Evolutionary conservation across 1,140 invertebrate genomes (phyloP), one percentile per base, ranked within the genome.

Genomic region (Drosophila tani): DNA sequence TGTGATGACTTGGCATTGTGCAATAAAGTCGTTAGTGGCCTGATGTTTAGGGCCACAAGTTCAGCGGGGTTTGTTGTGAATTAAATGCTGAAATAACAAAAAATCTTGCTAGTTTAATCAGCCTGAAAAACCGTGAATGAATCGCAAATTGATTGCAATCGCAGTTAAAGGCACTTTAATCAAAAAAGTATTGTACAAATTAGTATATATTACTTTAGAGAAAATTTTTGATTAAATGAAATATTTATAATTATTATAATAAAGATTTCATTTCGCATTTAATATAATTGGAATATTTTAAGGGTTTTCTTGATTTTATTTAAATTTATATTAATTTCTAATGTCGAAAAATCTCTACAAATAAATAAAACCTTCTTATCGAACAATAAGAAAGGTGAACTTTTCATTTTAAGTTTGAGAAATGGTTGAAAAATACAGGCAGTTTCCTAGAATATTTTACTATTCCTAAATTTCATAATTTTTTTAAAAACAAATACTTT

Each of bases 1-100:
- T 68, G 49, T 84, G 81, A 84, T 84, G 81, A 83, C 77, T 71
- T 3, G 53, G 40, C 76, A 70, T 49, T 75, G 64, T 56, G 53
- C 53, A 56, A 56, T 78, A 68, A 17, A 67, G 60, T 35, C 21
- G 63, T 68, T 32, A 32, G 46, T 43, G 49, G 56, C 29, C n/a
- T 35, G 38, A 21, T 21, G 27, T 21, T 56, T 56, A 56, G 53
- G 53, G 35, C 19, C 53, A 56, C 53, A 43, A 32, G 56, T 32
- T 24, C n/a, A 38, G 29, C 19, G 53, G 19, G 32, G 53, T 24
- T 56, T 24, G 14, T 24, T 11, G 53, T 32, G 2, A 69, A 27
- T 67, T 67, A 24, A 51, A 7, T 45, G 35, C 24, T 24, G 65
- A 43, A 51, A 67, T 40, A 69, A 63, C 17, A 11, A 55, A 55